Conservation (phyloP, 2,113 vertebrate species). For the Hydrolagus affinis region DNA sequence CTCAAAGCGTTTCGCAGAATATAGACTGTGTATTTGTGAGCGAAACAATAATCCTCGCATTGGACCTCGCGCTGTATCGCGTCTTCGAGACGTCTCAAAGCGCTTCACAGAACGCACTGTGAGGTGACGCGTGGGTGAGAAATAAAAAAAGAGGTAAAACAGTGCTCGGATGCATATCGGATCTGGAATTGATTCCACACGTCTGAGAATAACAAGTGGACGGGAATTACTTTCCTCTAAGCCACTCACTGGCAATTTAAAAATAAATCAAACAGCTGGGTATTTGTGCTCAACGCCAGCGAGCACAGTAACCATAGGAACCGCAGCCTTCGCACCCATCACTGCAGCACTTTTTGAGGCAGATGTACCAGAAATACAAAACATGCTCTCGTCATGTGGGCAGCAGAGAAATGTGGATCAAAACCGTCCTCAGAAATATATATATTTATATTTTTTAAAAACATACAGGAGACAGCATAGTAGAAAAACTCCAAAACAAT, state of each 20-base stretch:
- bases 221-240: background rate
- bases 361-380: background rate
- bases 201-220: background rate
- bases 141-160: too few species aligned
- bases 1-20: too few species aligned
- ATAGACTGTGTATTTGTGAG: too few species aligned
- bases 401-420: background rate
- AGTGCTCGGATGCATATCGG: too few species aligned
- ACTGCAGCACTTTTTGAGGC: background rate
- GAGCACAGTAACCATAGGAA: constrained; percentile 27
- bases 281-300: background rate
- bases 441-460: too few species aligned
- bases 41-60: too few species aligned
- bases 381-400: background rate
- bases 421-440: background rate
- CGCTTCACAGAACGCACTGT: too few species aligned
- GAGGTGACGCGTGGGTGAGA: too few species aligned
- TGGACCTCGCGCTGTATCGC: too few species aligned
- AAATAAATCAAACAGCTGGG: constrained; percentile 5
- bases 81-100: too few species aligned
- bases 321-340: background rate
- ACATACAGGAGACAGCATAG: too few species aligned
- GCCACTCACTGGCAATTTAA: background rate
- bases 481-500: too few species aligned
- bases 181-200: background rate